Evolutionary conservation across 2,888 invertebrate species (phyloP).

Genomic region (Apamea crenata): DNA sequence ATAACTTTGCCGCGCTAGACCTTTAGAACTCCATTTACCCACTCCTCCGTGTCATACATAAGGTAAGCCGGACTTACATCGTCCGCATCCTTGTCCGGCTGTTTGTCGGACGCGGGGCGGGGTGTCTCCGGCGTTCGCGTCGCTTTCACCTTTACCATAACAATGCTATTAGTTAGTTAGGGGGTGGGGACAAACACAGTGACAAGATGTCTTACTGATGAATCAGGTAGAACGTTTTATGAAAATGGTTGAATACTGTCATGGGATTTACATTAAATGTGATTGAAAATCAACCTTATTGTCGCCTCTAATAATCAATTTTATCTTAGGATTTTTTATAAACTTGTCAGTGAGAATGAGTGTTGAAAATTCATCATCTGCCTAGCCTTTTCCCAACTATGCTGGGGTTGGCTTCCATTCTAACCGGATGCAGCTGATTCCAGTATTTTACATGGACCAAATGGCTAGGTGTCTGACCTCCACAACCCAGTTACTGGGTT

Average conservation of each 20-base stretch:
- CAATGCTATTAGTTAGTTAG: constrained; percentile 62
- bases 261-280: neutral
- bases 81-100: constrained; percentile 70
- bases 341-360: neutral
- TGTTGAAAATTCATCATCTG: neutral
- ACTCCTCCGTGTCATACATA: constrained; percentile 15
- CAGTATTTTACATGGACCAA: too few relatives aligned
- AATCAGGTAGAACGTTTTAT: neutral
- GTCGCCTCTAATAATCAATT: neutral
- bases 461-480: too few relatives aligned
- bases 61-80: constrained; percentile 77
- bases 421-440: too few relatives aligned
- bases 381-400: too few relatives aligned
- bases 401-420: too few relatives aligned
- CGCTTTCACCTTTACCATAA: constrained; percentile 82
- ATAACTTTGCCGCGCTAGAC: neutral
- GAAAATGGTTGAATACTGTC: neutral
- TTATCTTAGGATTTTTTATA: neutral
- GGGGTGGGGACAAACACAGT: constrained; percentile 28
- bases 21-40: constrained; percentile 17
- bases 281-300: neutral
- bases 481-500: too few relatives aligned
- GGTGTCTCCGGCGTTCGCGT: constrained; percentile 89
- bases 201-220: constrained; percentile 41
- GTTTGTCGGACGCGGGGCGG: constrained; percentile 84